A percentile compares a stretch with the other conserved stretches of the same genome.
Evolutionary conservation across 2,797 vertebrate species (phyloP).

Genomic region (Hyperoplus immaculatus): DNA sequence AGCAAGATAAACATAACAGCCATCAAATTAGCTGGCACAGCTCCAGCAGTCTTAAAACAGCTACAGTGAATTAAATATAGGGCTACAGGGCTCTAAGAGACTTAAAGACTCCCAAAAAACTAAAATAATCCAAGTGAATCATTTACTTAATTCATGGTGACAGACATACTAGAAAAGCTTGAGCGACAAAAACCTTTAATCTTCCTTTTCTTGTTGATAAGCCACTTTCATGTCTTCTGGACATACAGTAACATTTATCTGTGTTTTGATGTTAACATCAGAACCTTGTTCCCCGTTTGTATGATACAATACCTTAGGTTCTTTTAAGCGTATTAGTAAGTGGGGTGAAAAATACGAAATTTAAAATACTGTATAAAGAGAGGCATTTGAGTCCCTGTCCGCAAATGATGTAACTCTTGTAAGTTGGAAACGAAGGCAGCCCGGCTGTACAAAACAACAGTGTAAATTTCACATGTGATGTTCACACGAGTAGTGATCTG

Average conservation of each 20-base stretch:
- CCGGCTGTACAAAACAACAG: not conserved
- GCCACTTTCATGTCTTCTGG: not conserved
- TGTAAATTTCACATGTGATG: not conserved
- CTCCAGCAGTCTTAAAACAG: conserved; percentile 20
- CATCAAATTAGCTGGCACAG: conserved; percentile 47
- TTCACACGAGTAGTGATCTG: conserved; percentile 29
- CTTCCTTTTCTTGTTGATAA: not conserved
- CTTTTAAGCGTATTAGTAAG: no score
- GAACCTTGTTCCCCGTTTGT: not conserved
- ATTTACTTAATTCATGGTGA: not conserved
- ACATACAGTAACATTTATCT: not conserved
- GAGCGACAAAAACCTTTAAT: not conserved
- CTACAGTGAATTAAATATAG: not conserved
- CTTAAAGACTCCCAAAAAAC: not conserved
- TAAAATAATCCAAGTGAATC: not conserved
- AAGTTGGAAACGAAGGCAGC: not conserved
- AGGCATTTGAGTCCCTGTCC: conserved; percentile 1
- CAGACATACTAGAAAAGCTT: not conserved
- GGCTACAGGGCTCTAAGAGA: not conserved
- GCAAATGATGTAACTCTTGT: not conserved
- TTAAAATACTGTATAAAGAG: not conserved
- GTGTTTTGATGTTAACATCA: not conserved
- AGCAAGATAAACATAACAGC: conserved; percentile 28
- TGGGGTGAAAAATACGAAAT: no score
- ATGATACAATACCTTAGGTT: no score